These are phyloP conservation scores for Nothocercus julius DNA, from an alignment of 2,113 vertebrate species.

Conservation along the genomic window DNA sequence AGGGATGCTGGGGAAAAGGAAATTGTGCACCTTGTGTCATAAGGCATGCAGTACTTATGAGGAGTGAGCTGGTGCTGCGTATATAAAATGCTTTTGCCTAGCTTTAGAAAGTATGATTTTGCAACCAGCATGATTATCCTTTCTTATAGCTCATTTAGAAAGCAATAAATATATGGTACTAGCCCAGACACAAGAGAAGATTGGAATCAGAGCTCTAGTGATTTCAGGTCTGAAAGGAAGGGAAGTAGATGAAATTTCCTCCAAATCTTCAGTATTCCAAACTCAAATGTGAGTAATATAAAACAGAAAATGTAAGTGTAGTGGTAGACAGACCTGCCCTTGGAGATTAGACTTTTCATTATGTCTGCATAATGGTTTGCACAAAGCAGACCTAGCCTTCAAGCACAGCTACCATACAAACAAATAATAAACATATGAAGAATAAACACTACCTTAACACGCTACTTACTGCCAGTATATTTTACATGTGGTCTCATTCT, in stretches of 20 bases:
- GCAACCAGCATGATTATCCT: not conserved
- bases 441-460: not conserved
- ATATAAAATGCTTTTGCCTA: slow-evolving; percentile 29
- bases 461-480: not conserved
- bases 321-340: rapidly evolving
- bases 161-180: slow-evolving; percentile 6
- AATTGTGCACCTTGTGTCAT: not conserved
- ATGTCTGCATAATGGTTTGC: not conserved
- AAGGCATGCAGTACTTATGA: slow-evolving; percentile 13
- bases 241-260: slow-evolving; percentile 8
- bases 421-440: not conserved
- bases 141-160: slow-evolving; percentile 19
- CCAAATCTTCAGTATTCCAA: not conserved
- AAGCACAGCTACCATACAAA: not conserved
- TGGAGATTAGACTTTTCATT: not conserved
- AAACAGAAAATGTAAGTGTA: not conserved
- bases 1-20: not conserved
- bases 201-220: not conserved
- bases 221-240: not conserved
- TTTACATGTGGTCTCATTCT: not conserved
- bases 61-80: slow-evolving; percentile 22
- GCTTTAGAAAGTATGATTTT: slow-evolving; percentile 22
- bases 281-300: not conserved
- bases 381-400: not conserved
- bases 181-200: not conserved